Base-by-base conservation (phyloP, 2,797 vertebrate species). In the Microcaecilia unicolor region DNA sequence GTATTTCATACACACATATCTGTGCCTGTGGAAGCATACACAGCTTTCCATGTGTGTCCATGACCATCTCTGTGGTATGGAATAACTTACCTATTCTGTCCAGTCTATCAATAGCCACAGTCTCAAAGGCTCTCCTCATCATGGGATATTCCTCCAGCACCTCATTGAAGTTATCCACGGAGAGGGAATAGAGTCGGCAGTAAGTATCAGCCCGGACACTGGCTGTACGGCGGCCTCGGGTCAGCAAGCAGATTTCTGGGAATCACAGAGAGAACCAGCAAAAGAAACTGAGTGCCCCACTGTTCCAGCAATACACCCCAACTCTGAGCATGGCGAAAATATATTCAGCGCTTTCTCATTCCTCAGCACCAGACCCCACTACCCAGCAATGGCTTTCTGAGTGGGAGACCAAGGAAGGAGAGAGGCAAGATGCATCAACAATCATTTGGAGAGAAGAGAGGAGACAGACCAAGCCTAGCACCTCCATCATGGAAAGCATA, bases 121-220 rank as follows among this genome's bases (percentile, higher is more conserved):
- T 94, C 70, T 94, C 91, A 1, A 95, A 95, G 31, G 92, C 92
- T 18, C 92, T 67, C 47, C 92, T 79, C 92, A 95, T 95, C 92
- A 93, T 93, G 34, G 92, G 91, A 34, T 94, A 93, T 64, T 95
- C 91, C 72, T 95, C 92, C 56, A 95, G 70, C 40, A 94, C 92
- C 69, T 93, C 92, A 4, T 94, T 95, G 72, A 95, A 95, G 64
- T 92, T 88, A 74, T 95, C 92, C 72, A 95, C 92, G 0, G 90
- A 92, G 19, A 95, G 88, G 0, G 92, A 95, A 70, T 89, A 92
- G 16, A 93, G 78, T 13, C 85, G 86, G 45, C 88, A 94, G 73
- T 96, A 96, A 42, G 92, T 94, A 52, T 96, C 90, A 0, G 92
- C 80, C 1, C 88, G 81, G 14, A 94, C 91, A 0, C 88, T 96